Conservation (phyloP, 2,888 invertebrate genomes). For the Gymnocheta viridis region DNA sequence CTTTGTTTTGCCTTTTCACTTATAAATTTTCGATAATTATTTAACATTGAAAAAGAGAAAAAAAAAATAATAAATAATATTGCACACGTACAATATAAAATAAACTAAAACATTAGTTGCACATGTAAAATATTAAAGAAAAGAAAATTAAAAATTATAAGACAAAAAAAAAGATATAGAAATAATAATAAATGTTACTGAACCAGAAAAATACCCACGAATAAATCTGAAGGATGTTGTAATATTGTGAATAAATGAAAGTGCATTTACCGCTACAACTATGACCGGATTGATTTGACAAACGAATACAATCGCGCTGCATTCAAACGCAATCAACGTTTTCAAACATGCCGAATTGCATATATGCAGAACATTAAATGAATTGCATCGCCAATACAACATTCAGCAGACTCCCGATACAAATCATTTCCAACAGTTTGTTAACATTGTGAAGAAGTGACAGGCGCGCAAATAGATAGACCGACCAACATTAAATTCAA, state of each 20-base stretch:
- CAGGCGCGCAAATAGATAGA: too few relatives aligned
- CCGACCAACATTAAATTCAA: too few relatives aligned
- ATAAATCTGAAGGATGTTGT: conserved; percentile 56
- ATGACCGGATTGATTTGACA: not conserved
- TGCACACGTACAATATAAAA: conserved; percentile 8
- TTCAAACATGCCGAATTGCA: conserved; percentile 19
- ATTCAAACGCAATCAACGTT: conserved; percentile 19
- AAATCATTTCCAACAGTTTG: not conserved
- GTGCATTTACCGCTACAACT: conserved; percentile 65
- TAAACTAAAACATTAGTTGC: conserved; percentile 5
- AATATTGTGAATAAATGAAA: conserved; percentile 60
- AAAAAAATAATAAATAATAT: not conserved
- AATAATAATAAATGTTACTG: conserved; percentile 45
- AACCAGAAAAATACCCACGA: conserved; percentile 51
- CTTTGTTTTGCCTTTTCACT: conserved; percentile 1
- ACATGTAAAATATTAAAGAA: conserved; percentile 6
- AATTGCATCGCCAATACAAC: not conserved
- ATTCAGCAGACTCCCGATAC: not conserved
- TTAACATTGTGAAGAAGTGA: too few relatives aligned
- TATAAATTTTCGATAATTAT: conserved; percentile 28
- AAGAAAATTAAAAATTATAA: conserved; percentile 12
- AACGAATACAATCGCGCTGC: not conserved
- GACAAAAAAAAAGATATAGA: not conserved
- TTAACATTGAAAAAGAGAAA: conserved; percentile 28
- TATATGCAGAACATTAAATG: conserved; percentile 3